Percentiles rank a stretch among this genome's conserved stretches.
Evolutionary conservation across 1,140 invertebrate species (phyloP).

Genomic region (Heliconius hewitsoni): DNA sequence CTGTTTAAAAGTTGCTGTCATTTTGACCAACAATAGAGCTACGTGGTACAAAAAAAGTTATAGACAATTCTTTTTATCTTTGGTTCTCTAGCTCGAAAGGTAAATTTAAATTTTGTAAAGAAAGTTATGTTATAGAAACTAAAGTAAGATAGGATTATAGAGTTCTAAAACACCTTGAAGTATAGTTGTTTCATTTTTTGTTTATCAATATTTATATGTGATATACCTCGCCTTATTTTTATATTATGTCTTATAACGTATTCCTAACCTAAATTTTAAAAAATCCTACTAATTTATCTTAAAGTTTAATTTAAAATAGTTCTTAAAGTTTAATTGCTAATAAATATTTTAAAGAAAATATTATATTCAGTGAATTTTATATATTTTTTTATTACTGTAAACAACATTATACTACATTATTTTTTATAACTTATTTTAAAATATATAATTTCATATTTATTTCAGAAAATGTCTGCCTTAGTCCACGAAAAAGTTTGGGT

Average conservation of each 20-base stretch:
- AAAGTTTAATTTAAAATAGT: background rate
- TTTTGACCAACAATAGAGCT: constrained; percentile 15
- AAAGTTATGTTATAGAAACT: constrained; percentile 23
- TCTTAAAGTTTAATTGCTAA: background rate
- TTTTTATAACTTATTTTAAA: background rate
- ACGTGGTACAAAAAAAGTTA: constrained; percentile 25
- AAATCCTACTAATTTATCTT: constrained; percentile 6
- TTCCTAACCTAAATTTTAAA: constrained; percentile 26
- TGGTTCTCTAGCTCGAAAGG: constrained; percentile 21
- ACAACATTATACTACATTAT: background rate
- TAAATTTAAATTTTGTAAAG: constrained; percentile 26
- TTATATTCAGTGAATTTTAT: background rate
- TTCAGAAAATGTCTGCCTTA: constrained; percentile 70
- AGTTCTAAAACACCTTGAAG: background rate
- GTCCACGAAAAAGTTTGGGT: constrained; percentile 83
- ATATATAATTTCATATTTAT: constrained; percentile 13
- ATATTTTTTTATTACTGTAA: background rate
- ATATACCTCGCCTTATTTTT: background rate
- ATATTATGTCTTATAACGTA: constrained; percentile 7
- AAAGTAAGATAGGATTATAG: background rate
- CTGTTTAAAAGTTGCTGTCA: constrained; percentile 11
- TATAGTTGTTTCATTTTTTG: background rate
- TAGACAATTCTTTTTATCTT: constrained; percentile 21
- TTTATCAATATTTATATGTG: background rate
- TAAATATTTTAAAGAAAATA: background rate